These are phyloP conservation scores for Bucco capensis DNA, from an alignment of 2,113 vertebrate genomes.

Conservation along the genomic window DNA sequence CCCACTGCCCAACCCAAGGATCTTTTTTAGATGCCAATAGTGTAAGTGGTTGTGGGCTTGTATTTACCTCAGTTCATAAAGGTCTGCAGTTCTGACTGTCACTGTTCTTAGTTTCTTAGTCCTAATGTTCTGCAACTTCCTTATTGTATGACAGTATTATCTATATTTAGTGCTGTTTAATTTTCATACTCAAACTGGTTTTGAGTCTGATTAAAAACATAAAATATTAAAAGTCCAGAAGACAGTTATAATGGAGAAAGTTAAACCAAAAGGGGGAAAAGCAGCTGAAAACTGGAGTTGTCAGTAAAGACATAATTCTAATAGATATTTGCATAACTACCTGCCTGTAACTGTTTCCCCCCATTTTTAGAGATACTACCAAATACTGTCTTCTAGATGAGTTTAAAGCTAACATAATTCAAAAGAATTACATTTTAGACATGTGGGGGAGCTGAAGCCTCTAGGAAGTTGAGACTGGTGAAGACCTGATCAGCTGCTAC, in stretches of 20 bases:
- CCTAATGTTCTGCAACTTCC: neutral
- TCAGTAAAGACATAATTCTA: neutral
- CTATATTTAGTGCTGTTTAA: neutral
- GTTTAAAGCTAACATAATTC: neutral
- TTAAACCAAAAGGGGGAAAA: neutral
- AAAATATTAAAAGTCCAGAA: neutral
- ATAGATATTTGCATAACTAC: neutral
- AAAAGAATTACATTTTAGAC: rapidly evolving
- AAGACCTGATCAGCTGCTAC: neutral
- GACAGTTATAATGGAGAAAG: neutral
- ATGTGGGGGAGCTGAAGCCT: neutral
- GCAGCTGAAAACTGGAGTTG: neutral
- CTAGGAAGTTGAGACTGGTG: neutral
- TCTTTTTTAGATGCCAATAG: neutral
- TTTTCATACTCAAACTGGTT: neutral
- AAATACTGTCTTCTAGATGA: neutral
- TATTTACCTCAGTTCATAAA: neutral
- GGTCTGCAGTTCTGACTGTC: neutral
- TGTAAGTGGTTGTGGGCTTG: neutral
- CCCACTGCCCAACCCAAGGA: neutral
- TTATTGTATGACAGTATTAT: neutral
- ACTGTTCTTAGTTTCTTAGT: neutral
- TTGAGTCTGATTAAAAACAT: neutral
- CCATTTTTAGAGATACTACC: neutral
- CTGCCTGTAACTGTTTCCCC: neutral